These are phyloP conservation scores for Denticeps clupeoides DNA, from an alignment of 2,797 vertebrate genomes.

Conservation along the genomic window DNA sequence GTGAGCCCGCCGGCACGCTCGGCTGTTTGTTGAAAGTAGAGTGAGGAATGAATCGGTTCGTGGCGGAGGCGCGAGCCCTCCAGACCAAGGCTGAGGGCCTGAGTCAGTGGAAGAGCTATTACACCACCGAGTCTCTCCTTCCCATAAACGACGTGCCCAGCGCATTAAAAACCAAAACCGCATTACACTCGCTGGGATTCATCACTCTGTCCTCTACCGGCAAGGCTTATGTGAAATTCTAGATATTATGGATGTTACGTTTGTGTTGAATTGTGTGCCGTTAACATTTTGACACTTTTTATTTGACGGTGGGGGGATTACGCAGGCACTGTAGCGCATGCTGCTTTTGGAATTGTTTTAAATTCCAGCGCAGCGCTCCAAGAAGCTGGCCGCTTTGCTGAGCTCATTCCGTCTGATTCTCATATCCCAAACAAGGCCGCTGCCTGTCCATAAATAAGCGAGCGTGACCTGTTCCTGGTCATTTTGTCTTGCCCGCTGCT, in stretches of 20 bases:
- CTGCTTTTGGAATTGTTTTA: too few species aligned
- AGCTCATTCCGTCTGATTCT: too few species aligned
- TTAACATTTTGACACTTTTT: background rate
- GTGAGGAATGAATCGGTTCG: conserved; percentile 49
- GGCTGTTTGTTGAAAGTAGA: conserved; percentile 58
- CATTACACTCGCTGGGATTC: conserved; percentile 1
- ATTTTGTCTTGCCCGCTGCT: too few species aligned
- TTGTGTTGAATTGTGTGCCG: background rate
- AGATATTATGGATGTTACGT: background rate
- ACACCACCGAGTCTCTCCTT: conserved; percentile 27
- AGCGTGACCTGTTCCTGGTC: too few species aligned
- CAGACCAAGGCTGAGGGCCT: conserved; percentile 6
- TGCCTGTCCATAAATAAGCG: too few species aligned
- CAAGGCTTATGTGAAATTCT: background rate
- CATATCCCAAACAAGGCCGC: too few species aligned
- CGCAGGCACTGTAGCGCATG: background rate
- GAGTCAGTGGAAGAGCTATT: conserved; percentile 24
- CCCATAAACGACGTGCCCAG: conserved; percentile 27
- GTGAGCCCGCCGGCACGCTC: conserved; percentile 46
- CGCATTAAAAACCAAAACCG: conserved; percentile 19
- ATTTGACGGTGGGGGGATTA: background rate
- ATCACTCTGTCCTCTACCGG: background rate
- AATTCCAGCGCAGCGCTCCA: too few species aligned
- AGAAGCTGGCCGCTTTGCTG: too few species aligned
- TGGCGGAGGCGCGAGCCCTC: conserved; percentile 12